Conservation (phyloP, 1,140 invertebrate genomes). For the Brachionus calyciflorus region DNA sequence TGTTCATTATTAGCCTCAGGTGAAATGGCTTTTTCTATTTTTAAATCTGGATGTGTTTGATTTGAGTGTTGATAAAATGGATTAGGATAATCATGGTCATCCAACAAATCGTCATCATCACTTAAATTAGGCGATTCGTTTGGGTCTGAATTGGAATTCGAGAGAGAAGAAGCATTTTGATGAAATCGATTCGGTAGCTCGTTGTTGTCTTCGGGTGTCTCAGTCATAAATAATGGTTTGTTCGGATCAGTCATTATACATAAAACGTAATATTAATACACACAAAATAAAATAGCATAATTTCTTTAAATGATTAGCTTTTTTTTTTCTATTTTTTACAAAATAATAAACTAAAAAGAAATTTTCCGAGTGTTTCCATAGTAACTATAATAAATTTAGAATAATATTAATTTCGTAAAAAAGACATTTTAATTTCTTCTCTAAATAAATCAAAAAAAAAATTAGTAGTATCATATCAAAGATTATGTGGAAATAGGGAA, state of each 20-base stretch:
- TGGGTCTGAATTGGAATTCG: too few species aligned
- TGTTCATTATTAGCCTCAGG: background rate
- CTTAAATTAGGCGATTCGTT: background rate
- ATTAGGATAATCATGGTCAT: background rate
- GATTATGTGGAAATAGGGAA: too few species aligned
- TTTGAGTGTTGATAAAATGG: slow-evolving; percentile 12
- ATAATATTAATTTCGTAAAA: background rate
- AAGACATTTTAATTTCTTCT: too few species aligned
- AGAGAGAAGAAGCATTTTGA: too few species aligned
- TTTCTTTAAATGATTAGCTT: slow-evolving; percentile 10
- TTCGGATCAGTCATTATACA: background rate
- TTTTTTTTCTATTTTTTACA: too few species aligned
- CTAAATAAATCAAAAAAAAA: too few species aligned
- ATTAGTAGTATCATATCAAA: too few species aligned
- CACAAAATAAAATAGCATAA: too few species aligned
- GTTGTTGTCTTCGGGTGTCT: slow-evolving; percentile 18
- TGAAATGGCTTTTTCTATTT: slow-evolving; percentile 7
- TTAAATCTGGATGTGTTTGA: background rate
- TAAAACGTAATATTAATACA: background rate
- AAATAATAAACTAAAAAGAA: background rate
- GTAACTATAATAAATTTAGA: background rate
- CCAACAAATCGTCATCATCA: background rate
- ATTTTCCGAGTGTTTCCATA: background rate
- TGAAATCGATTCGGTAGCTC: background rate
- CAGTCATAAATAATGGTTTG: background rate